These are phyloP conservation scores for Endotricha flammealis DNA, from an alignment of 2,888 invertebrate genomes.

Conservation along the genomic window DNA sequence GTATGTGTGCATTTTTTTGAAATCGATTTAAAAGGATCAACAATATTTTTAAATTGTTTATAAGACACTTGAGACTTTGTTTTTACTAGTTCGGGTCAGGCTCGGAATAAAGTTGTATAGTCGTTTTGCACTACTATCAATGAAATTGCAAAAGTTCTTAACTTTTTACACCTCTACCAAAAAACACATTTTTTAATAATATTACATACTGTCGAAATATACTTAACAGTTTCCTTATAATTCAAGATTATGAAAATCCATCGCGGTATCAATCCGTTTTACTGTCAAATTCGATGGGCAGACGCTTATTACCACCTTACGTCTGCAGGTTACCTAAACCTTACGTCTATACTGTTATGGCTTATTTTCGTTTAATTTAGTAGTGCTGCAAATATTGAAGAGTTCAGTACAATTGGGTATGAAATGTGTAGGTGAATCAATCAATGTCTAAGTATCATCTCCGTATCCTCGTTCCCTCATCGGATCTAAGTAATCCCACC, in stretches of 20 bases:
- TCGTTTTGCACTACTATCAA: too few species aligned
- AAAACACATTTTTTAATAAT: too few species aligned
- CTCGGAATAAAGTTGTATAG: too few species aligned
- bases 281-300: conserved; percentile 13
- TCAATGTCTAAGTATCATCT: conserved; percentile 21
- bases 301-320: conserved; percentile 1
- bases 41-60: too few species aligned
- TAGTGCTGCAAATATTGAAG: not conserved
- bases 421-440: conserved; percentile 23
- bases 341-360: not conserved
- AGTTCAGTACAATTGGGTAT: conserved; percentile 15
- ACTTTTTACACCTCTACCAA: too few species aligned
- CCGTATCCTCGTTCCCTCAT: conserved; percentile 13
- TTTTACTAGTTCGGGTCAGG: too few species aligned
- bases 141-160: too few species aligned
- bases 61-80: too few species aligned
- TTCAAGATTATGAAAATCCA: conserved; percentile 11
- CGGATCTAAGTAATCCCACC: conserved; percentile 15
- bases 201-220: too few species aligned
- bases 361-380: not conserved
- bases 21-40: too few species aligned
- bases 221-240: not conserved
- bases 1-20: too few species aligned
- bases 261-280: conserved; percentile 14
- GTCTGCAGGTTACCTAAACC: not conserved